Base-by-base conservation (phyloP, 2,797 vertebrate genomes). In the Scleropages formosus region DNA sequence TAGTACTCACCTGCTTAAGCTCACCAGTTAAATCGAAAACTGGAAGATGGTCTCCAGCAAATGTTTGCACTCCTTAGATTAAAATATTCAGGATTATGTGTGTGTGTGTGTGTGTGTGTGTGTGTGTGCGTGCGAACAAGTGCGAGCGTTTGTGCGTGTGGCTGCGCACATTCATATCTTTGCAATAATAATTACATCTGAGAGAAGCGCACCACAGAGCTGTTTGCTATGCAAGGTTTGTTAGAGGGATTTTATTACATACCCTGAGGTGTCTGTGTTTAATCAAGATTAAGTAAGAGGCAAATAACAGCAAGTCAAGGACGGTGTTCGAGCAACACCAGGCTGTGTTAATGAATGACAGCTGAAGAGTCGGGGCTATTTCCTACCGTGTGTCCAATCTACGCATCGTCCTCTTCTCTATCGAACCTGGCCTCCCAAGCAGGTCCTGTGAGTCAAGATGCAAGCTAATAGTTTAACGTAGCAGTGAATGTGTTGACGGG, bases 281-380 rank as follows among this genome's bases (percentile, higher is more conserved):
- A 82, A 81, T 81, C 63, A 78, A 80, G 78, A 82, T 84, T 80
- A 78, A 83, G 81, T 81, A 79, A 82, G 62, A 63, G 82, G 61
- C 56, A 58, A 76, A 79, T 70, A 68, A 60, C 44, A 70, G 59
- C 73, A 75, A 81, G 76, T 77, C 77, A 78, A 59, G 71, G 76
- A 58, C 24, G 72, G 70, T 73, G 69, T 77, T 68, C 20, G 73
- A 72, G 64, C 75, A 80, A 82, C 56, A 26, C 8, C 67, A 58
- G 49, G 58, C 59, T 39, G 67, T 49, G 71, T 78, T 78, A 82
- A 81, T 84, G 81, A 81, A 77, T 80, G 77, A 82, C 79, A 78
- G 61, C 72, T 81, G 76, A 77, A 80, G 74, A 74, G 76, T 73
- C 16, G 53, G 18, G 60, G 56, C 51, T 53, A n/a, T 59, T 76